phyloP scores from a whole-genome alignment of 2,113 vertebrate species.

The Collichthys lucidus region DNA sequence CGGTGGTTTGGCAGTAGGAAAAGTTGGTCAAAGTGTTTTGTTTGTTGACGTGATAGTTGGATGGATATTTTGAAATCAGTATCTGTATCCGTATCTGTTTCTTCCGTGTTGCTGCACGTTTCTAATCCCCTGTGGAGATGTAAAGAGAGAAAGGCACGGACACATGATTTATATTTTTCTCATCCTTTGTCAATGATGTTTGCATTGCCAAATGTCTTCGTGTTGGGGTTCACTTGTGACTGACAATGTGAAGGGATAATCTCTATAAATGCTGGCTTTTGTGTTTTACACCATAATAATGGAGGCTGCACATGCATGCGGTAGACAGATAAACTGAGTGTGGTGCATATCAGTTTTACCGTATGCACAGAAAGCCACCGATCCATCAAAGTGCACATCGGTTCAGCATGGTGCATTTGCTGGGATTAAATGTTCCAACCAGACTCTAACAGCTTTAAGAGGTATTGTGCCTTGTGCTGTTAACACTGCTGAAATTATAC shows the following conservation, averaged over 20 bases:
- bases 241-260: neutral
- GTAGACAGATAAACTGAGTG: neutral
- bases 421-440: neutral
- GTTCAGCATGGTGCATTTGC: neutral
- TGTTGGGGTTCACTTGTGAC: neutral
- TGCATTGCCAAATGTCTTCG: neutral
- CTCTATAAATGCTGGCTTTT: neutral
- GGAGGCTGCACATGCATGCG: neutral
- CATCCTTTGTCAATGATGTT: no score
- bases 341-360: neutral
- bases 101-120: neutral
- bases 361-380: neutral
- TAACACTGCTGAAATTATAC: no score
- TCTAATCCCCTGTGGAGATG: neutral
- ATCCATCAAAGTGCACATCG: neutral
- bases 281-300: neutral
- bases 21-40: no score
- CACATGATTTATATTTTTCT: neutral
- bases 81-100: no score
- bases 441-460: neutral
- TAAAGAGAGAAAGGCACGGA: neutral
- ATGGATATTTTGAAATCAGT: no score
- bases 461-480: neutral
- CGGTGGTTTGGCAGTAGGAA: no score
- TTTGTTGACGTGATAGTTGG: no score